Base-by-base conservation (phyloP, 2,113 vertebrate genomes). In the Coturnix japonica region DNA sequence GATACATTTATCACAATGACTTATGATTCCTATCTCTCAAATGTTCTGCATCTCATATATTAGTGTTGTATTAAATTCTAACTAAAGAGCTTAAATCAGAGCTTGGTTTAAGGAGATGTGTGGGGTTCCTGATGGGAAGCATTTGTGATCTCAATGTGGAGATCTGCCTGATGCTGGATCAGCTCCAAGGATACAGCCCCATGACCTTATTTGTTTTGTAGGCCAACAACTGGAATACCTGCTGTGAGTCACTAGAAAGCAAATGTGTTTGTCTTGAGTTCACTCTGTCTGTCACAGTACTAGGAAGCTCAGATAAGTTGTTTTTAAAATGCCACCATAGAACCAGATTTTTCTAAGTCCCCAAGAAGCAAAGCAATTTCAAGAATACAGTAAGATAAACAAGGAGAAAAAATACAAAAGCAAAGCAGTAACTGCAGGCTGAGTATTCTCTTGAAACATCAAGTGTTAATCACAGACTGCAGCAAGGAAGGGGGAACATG, bases 331-430 rank as follows among this genome's bases (percentile, higher is more conserved):
- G 63, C 43, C 44, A 74, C 26, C n/a, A 35, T 20, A 44, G 71
- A 83, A 61, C 25, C 13, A 71, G 43, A 57, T 56, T 83, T 94
- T 93, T 83, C n/a, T 57, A 78, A 81, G 39, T 95, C 92, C 92
- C 83, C 61, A 94, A 94, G 89, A 28, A 90, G 35, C 85, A 96
- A 94, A 95, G 85, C 85, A 93, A 91, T 95, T 96, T 94, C 66
- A 91, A 83, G 44, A 90, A 91, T 75, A 85, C 21, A 86, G 65
- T 21, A 81, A 86, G 88, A 93, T 81, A 95, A 94, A 86, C 64
- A 89, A 83, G 57, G 65, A 94, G 61, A 78, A 93, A 93, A 90
- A 95, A 81, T 86, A 90, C 18, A 65, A 95, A 90, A 90, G 76
- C 53, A 75, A 57, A 95, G 81, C 30, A 71, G 39, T 80, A 91